Evolutionary conservation across 2,888 invertebrate species (phyloP).

Genomic region (Oligia fasciuncula): DNA sequence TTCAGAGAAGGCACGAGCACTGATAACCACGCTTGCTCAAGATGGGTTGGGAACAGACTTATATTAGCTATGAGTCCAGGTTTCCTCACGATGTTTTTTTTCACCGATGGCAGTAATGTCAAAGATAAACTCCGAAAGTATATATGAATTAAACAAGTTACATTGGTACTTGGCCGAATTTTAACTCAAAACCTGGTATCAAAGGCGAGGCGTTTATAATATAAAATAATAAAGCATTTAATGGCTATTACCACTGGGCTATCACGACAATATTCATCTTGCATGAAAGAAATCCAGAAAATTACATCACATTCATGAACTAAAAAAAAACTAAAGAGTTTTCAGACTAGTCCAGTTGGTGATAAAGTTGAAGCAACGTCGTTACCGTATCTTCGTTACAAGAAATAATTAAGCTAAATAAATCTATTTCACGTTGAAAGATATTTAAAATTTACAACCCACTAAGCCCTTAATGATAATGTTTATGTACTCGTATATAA

Average conservation of each 20-base stretch:
- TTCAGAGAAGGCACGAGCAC: no score
- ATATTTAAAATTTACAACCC: conserved; percentile 15
- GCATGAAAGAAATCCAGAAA: neutral
- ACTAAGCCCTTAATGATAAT: conserved; percentile 27
- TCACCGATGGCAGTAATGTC: neutral
- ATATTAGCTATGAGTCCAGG: no score
- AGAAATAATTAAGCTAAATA: conserved; percentile 6
- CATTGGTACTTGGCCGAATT: neutral
- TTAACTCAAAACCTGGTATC: neutral
- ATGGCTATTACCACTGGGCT: neutral
- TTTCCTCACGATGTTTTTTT: no score
- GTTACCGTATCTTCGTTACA: neutral
- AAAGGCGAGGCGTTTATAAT: no score
- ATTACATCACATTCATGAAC: neutral
- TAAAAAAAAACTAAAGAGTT: neutral
- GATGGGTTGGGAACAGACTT: no score
- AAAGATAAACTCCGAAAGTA: neutral
- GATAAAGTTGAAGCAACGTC: neutral
- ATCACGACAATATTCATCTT: neutral
- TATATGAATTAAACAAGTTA: neutral
- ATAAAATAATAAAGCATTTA: no score
- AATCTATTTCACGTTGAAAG: conserved; percentile 4
- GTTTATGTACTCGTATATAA: neutral
- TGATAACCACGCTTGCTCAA: no score
- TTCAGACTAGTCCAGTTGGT: neutral